Evolutionary conservation across 2,797 vertebrate species (phyloP), one percentile per base, ranked within the genome.

Genomic region (Epinephelus malabaricus): DNA sequence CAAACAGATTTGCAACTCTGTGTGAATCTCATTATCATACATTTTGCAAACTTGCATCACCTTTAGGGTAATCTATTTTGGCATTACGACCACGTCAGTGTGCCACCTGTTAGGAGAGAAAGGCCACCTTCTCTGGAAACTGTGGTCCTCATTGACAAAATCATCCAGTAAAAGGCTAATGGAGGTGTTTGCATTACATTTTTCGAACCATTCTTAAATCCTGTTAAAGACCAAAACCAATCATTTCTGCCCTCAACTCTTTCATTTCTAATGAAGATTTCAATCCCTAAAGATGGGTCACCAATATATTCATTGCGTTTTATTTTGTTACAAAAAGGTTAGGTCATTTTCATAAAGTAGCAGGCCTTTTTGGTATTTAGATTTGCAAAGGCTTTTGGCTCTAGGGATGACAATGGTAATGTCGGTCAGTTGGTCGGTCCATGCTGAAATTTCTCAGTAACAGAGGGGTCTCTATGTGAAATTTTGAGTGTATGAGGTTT

Each of bases 1-100:
- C 77, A 77, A 83, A 81, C 85, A 84, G 84, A 91, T 93, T 93
- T 93, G 86, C 86, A 81, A 69, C 89, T 67, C 91, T 88, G 88
- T 70, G 51, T 78, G 90, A 79, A 72, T 84, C 89, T 91, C 85
- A 90, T 94, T 94, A 91, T 86, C 85, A 85, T 87, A 82, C 75
- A 87, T 93, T 34, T 91, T 91, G 85, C 83, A 88, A 88, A 88
- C 87, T 84, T 76, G 76, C 76, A 61, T 83, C 88, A 91, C 84
- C 83, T 88, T 85, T 84, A 65, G 58, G 61, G 75, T 89, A 70
- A 88, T 88, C 83, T 76, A 73, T 93, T 88, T 89, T 85, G 81
- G 73, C 76, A 78, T 58, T 25, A 38, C 53, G 69, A 54, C 62
- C 40, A 6, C 65, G 78, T 73, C 69, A 50, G 71, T 21, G 47